These are phyloP conservation scores for Stratiomys singularior DNA, from an alignment of 2,888 invertebrate genomes.

Conservation along the genomic window DNA sequence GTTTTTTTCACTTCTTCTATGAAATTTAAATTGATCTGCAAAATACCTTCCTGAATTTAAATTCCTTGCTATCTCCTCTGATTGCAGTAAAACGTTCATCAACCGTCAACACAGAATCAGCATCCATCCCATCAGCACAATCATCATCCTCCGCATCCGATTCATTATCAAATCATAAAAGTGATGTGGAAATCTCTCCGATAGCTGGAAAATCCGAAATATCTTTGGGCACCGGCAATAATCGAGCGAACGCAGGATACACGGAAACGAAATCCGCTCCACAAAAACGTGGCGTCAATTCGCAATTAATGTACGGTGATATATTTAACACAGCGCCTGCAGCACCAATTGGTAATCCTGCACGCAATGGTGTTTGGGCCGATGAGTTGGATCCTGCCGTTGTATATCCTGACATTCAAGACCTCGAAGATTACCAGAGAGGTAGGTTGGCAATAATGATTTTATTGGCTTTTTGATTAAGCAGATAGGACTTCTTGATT, in stretches of 20 bases:
- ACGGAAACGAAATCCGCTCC: slow-evolving; percentile 57
- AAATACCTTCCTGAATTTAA: no score
- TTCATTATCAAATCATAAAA: slow-evolving; percentile 31
- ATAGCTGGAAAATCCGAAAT: slow-evolving; percentile 41
- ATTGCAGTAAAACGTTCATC: slow-evolving; percentile 58
- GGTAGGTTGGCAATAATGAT: slow-evolving; percentile 53
- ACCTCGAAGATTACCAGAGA: slow-evolving; percentile 61
- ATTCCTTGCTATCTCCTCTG: not conserved
- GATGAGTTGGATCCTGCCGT: slow-evolving; percentile 62
- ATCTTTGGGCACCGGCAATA: slow-evolving; percentile 28
- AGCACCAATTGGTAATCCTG: not conserved
- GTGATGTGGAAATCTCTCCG: slow-evolving; percentile 2
- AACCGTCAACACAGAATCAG: slow-evolving; percentile 51
- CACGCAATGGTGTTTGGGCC: slow-evolving; percentile 58
- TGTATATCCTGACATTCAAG: slow-evolving; percentile 60
- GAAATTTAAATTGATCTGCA: no score
- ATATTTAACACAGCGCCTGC: slow-evolving; percentile 46
- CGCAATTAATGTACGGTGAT: slow-evolving; percentile 54
- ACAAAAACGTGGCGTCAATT: slow-evolving; percentile 62
- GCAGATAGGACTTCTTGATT: no score
- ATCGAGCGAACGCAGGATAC: slow-evolving; percentile 27
- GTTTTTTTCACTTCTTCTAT: no score
- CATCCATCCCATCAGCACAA: slow-evolving; percentile 29
- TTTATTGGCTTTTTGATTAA: slow-evolving; percentile 3
- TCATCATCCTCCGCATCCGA: slow-evolving; percentile 13